Conservation (phyloP, 1,140 invertebrate genomes). For the Heliconius hermathena region DNA sequence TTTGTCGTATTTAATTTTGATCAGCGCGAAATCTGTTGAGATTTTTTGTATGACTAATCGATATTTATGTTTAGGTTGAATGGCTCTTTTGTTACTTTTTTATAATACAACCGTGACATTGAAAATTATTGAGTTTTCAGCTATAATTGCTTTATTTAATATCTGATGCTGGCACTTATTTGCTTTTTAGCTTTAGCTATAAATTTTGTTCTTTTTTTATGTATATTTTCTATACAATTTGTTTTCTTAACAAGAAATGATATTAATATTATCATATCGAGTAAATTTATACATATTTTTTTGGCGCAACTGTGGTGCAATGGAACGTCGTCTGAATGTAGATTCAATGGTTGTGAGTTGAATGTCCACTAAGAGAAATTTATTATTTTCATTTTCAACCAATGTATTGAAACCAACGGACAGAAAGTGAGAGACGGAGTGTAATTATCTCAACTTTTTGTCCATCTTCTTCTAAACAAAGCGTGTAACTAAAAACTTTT, state of each 20-base stretch:
- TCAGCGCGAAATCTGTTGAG: conserved; percentile 45
- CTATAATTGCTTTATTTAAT: conserved; percentile 8
- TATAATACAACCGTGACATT: conserved; percentile 8
- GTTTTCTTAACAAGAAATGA: background rate
- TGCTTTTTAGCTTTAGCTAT: background rate
- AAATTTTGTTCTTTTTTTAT: background rate
- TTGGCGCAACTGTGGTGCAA: too few species aligned
- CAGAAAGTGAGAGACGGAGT: too few species aligned
- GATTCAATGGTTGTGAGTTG: too few species aligned
- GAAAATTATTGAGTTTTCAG: background rate
- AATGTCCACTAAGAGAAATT: too few species aligned
- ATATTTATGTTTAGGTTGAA: conserved; percentile 33
- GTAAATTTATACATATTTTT: too few species aligned
- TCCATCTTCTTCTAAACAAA: background rate
- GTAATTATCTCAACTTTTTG: background rate
- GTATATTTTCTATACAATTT: background rate
- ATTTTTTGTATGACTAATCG: conserved; percentile 36
- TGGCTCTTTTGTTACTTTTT: background rate
- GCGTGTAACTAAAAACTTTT: too few species aligned
- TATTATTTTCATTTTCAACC: too few species aligned
- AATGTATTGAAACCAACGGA: too few species aligned
- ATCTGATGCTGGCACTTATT: background rate
- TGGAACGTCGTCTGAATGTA: too few species aligned
- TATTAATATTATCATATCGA: too few species aligned
- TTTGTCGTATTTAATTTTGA: conserved; percentile 54